Percentiles rank a stretch among this genome's conserved stretches.
Evolutionary conservation across 2,797 vertebrate species (phyloP).

Genomic region (Poecile montanus): DNA sequence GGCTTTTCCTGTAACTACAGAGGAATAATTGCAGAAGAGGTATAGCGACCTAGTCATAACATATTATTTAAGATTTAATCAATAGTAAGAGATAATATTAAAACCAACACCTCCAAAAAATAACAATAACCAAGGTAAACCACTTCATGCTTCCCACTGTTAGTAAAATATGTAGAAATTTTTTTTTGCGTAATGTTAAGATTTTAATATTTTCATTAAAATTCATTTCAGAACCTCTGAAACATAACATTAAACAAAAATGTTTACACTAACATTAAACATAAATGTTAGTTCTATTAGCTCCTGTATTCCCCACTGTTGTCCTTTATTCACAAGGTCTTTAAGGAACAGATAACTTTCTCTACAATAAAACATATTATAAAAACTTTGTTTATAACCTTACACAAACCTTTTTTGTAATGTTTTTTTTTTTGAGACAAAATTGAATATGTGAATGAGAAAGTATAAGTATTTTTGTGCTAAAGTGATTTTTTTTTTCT

Average conservation of each 20-base stretch:
- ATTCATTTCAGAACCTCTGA: not conserved
- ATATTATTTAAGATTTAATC: not conserved
- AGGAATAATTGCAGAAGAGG: not conserved
- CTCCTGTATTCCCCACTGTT: not conserved
- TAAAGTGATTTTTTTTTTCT: not conserved
- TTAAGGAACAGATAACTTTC: not conserved
- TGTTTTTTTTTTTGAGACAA: not conserved
- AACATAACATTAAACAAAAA: not conserved
- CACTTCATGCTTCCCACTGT: not conserved
- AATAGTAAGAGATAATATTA: not conserved
- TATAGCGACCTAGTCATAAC: not conserved
- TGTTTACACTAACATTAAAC: not conserved
- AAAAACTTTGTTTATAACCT: not conserved
- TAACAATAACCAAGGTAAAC: not conserved
- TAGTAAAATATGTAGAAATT: not conserved
- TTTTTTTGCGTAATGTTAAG: not conserved
- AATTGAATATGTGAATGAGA: not conserved
- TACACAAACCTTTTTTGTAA: not conserved
- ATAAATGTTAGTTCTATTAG: not conserved
- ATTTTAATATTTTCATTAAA: not conserved
- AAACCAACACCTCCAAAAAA: not conserved
- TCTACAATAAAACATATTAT: not conserved
- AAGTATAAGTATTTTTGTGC: not conserved
- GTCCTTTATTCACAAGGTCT: not conserved
- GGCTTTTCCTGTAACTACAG: not conserved